Conservation (phyloP, 2,888 invertebrate genomes). For the Globia sparganii region DNA sequence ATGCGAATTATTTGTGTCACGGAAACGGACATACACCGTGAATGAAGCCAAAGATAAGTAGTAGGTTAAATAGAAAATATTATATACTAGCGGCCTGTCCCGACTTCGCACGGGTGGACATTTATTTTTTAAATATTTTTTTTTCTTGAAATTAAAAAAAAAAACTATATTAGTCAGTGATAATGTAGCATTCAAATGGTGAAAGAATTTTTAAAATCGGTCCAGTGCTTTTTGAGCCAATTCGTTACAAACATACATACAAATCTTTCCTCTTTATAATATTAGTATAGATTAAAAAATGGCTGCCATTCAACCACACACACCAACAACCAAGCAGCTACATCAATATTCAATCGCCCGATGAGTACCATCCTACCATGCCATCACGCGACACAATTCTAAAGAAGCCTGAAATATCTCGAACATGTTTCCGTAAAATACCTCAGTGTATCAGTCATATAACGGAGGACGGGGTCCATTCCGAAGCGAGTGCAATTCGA, state of each 20-base stretch:
- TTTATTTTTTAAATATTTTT: too few species aligned
- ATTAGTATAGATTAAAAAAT: background rate
- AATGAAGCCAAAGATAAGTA: background rate
- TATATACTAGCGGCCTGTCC: too few species aligned
- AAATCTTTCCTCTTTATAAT: too few species aligned
- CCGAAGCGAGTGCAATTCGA: slow-evolving; percentile 70
- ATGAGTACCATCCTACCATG: slow-evolving; percentile 42
- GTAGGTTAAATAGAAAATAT: background rate
- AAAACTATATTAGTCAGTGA: too few species aligned
- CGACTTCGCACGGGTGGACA: too few species aligned
- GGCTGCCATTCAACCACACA: background rate
- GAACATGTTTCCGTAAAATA: slow-evolving; percentile 58
- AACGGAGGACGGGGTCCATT: slow-evolving; percentile 64
- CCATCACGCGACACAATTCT: slow-evolving; percentile 20
- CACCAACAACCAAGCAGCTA: slow-evolving; percentile 7
- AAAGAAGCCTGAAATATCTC: slow-evolving; percentile 46
- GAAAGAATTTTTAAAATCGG: too few species aligned
- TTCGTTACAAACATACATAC: too few species aligned
- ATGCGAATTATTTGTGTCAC: background rate
- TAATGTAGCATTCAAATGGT: too few species aligned
- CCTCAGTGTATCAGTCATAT: slow-evolving; percentile 56
- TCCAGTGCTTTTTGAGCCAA: too few species aligned
- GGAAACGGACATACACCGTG: background rate
- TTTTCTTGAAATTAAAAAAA: too few species aligned
- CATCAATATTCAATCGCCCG: slow-evolving; percentile 50